Base-by-base conservation (phyloP, 1,140 invertebrate species). In the Hyles vespertilio region DNA sequence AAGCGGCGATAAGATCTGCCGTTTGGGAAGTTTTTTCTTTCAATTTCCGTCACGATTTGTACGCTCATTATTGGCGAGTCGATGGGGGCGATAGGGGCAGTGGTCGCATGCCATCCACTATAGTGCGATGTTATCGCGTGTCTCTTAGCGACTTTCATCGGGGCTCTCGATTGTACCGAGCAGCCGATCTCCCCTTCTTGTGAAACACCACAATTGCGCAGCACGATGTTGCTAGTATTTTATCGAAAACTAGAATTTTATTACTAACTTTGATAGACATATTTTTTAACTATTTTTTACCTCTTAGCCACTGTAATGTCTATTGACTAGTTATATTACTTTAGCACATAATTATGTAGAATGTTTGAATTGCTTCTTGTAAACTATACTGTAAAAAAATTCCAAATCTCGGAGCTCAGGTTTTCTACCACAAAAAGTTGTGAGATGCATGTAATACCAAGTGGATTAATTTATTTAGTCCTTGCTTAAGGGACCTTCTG, bases 21-120 rank as follows among this genome's bases (percentile, higher is more conserved):
- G 76, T 63, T 79, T 79, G 81, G 85, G 81, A 85, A 84, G 81
- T 89, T 89, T 89, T 88, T 85, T 85, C 82, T 89, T 87, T 87
- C 82, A 81, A 87, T 88, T 86, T 89, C 83, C 86, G 84, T 86
- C 80, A 86, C 84, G 86, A 89, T 89, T 89, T 89, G 86, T 89
- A 81, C 67, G 67, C 76, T 87, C 81, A 87, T 89, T 87, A 87
- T 84, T 81, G 78, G 77, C 71, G 74, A 63, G 76, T 50, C 74
- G 85, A 89, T 89, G 84, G 74, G 83, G 86, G 86, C 86, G 84
- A 89, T 89, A 89, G 76, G 84, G 86, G 86, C 84, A 81, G 74
- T 77, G 78, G 77, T 77, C 78, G 81, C 82, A 79, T 83, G 82
- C 77, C 75, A 77, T 83, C 83, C 68, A 65, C 54, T 65, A 52